Conservation (phyloP, 2,888 invertebrate genomes). For the Spicauda simplicius region DNA sequence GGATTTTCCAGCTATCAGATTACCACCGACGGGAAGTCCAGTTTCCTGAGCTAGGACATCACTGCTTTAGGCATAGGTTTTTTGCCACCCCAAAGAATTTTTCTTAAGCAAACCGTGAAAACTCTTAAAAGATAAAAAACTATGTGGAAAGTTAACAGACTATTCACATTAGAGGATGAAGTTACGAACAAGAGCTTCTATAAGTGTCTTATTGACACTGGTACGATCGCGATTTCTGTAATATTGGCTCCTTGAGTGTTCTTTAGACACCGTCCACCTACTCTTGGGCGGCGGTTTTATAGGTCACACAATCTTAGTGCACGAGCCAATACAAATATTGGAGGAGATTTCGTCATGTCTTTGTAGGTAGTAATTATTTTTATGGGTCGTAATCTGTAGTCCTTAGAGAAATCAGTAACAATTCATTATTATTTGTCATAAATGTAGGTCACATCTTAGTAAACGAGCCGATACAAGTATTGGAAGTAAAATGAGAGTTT, state of each 20-base stretch:
- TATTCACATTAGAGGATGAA: background rate
- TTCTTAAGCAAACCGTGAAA: too few species aligned
- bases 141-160: background rate
- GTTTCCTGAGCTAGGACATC: too few species aligned
- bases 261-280: conserved; percentile 1
- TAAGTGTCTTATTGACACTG: conserved; percentile 17
- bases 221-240: conserved; percentile 13
- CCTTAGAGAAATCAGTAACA: too few species aligned
- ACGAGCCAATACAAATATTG: conserved; percentile 7
- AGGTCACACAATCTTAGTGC: conserved; percentile 5
- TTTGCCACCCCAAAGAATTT: too few species aligned
- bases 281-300: conserved; percentile 6
- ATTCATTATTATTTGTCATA: too few species aligned
- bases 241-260: conserved; percentile 16
- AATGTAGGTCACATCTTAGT: conserved; percentile 13
- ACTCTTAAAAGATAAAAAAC: background rate
- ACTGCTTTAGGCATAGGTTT: too few species aligned
- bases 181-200: background rate
- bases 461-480: conserved; percentile 1
- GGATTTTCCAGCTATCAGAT: too few species aligned
- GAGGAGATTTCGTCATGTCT: background rate
- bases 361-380: background rate
- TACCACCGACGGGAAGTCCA: too few species aligned
- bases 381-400: too few species aligned
- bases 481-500: background rate